Base-by-base conservation (phyloP, 1,140 invertebrate species). In the Saxidomus purpurata region DNA sequence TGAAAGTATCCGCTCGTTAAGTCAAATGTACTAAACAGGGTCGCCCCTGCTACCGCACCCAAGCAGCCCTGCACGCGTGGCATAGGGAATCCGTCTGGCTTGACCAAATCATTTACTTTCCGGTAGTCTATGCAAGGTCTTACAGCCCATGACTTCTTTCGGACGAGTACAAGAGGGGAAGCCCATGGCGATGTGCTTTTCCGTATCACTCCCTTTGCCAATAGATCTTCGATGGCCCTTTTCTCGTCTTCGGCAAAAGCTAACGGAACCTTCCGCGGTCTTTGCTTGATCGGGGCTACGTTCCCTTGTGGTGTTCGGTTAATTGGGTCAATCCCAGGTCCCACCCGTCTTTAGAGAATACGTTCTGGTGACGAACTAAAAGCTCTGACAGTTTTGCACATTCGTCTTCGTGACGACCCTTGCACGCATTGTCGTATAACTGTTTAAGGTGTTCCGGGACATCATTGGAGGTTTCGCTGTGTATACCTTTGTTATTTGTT, bases 281-380 rank as follows among this genome's bases (percentile, higher is more conserved):
- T 85, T 36, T 88, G 85, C 19, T 84, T 28, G 31, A 90, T 88
- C 9, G 89, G 89, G 8, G 22, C 15, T 13, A 80, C 80, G 19
- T 63, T 69, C 17, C 87, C 90, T 22, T 91, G 90, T 28, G 61
- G 31, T 22, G n/a, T n/a, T n/a, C n/a, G n/a, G 88, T 82, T 25
- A 74, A 36, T n/a, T 74, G 34, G 9, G 87, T 91, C 80, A 76
- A 22, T 0, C 90, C 87, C 11, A 91, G 28, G 40, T 91, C 90
- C 81, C 52, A 71, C n/a, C 69, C 81, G 52, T 69, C 52, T 63
- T 71, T 89, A 28, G 86, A 80, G 47, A 91, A 91, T 31, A 77
- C 28, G 67, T 15, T 71, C 13, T 28, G 31, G 6, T 22, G 25
- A 59, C 6, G 55, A 43, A 43, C 43, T 8, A 43, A 43, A 15